These are phyloP conservation scores for Deroplatys truncata DNA, from an alignment of 2,888 invertebrate species.

Conservation along the genomic window DNA sequence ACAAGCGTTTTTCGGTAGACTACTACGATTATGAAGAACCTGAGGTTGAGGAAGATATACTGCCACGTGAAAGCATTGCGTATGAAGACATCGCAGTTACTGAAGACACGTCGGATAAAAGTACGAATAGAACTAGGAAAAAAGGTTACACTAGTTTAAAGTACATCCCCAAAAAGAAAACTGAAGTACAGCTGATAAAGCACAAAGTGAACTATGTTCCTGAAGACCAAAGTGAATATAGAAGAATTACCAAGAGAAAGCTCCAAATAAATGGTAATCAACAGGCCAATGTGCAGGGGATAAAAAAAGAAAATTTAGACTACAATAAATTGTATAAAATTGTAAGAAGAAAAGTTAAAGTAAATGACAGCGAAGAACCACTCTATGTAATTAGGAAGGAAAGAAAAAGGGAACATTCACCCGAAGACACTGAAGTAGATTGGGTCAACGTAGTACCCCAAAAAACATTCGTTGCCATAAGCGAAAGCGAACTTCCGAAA, in stretches of 20 bases:
- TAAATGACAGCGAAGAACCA: background rate
- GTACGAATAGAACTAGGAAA: background rate
- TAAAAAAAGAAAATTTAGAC: background rate
- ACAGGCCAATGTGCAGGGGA: background rate
- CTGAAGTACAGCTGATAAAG: background rate
- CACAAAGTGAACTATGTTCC: background rate
- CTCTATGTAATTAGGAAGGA: background rate
- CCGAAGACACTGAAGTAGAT: background rate
- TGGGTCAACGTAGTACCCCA: background rate
- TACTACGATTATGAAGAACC: background rate
- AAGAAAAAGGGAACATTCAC: background rate
- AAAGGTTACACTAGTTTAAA: background rate
- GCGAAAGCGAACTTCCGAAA: background rate
- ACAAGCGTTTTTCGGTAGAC: background rate
- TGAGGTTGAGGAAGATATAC: background rate
- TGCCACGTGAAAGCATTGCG: no score
- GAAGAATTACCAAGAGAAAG: background rate
- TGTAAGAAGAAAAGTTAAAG: background rate
- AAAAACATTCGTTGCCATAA: background rate
- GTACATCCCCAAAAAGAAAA: background rate
- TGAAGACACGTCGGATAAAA: background rate
- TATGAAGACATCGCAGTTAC: no score
- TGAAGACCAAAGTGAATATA: background rate
- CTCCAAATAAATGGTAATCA: background rate
- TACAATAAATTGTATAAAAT: background rate